Evolutionary conservation across 2,888 invertebrate species (phyloP).

Genomic region (Ormyrus rosae): DNA sequence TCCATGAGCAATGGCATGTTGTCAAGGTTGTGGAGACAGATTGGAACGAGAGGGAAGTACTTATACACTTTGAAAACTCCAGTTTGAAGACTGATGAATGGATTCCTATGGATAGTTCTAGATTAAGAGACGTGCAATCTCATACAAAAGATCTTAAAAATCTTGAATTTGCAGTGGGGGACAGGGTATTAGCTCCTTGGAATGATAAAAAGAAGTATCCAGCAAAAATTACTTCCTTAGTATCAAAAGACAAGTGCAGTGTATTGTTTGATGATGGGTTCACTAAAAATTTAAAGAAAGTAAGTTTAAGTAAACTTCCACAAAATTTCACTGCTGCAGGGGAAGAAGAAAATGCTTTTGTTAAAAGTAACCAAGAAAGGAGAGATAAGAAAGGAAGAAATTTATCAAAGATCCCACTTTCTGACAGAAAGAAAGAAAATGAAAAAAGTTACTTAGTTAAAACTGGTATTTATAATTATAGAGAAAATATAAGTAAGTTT

Average conservation of each 20-base stretch:
- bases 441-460: slow-evolving; percentile 54
- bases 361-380: slow-evolving; percentile 82
- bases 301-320: slow-evolving; percentile 83
- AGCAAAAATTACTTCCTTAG: slow-evolving; percentile 84
- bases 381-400: slow-evolving; percentile 83
- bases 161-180: slow-evolving; percentile 80
- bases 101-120: slow-evolving; percentile 91
- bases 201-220: slow-evolving; percentile 90
- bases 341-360: slow-evolving; percentile 63
- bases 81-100: slow-evolving; percentile 88
- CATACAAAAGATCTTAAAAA: slow-evolving; percentile 68
- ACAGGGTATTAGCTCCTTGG: slow-evolving; percentile 92
- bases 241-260: slow-evolving; percentile 87
- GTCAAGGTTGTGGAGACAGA: slow-evolving; percentile 92
- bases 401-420: slow-evolving; percentile 82
- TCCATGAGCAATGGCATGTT: slow-evolving; percentile 85
- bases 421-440: slow-evolving; percentile 77
- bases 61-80: slow-evolving; percentile 92
- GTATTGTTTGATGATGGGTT: slow-evolving; percentile 94
- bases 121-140: slow-evolving; percentile 79
- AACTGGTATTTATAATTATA: slow-evolving; percentile 57
- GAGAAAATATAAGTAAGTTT: slow-evolving; percentile 29
- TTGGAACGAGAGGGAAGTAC: slow-evolving; percentile 88
- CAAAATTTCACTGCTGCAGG: slow-evolving; percentile 47
- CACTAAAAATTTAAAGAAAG: slow-evolving; percentile 83